phyloP scores from a whole-genome alignment of 2,888 invertebrate species.

The Panzeria rudis region DNA sequence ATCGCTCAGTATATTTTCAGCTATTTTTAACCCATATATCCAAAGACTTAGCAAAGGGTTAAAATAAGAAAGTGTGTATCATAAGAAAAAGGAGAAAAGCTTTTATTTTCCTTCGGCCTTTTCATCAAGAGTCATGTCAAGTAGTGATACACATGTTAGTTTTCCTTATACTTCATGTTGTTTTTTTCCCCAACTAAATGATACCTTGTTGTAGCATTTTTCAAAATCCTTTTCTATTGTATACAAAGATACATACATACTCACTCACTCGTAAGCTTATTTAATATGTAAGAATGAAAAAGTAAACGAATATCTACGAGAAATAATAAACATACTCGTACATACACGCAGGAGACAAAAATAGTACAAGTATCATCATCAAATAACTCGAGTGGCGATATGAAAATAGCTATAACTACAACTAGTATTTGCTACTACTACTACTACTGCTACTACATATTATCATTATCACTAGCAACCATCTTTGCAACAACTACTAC shows the following conservation, averaged over 20 bases:
- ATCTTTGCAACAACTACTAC: conserved; percentile 29
- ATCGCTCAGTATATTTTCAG: background rate
- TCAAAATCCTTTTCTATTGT: conserved; percentile 14
- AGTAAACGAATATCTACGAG: background rate
- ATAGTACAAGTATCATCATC: conserved; percentile 21
- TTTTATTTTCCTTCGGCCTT: conserved; percentile 20
- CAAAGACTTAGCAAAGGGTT: conserved; percentile 14
- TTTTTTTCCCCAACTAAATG: background rate
- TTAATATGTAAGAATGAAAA: background rate
- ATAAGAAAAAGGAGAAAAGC: background rate
- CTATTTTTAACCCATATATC: conserved; percentile 2
- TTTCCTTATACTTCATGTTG: background rate
- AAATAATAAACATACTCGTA: conserved; percentile 1
- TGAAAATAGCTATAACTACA: conserved; percentile 1
- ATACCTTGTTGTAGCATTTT: conserved; percentile 12
- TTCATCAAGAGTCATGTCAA: conserved; percentile 40
- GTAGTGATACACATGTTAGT: background rate
- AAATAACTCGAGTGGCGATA: conserved; percentile 28
- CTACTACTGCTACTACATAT: conserved; percentile 4
- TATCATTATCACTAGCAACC: conserved; percentile 39
- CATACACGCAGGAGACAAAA: background rate
- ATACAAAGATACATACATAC: background rate
- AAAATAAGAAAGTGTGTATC: conserved; percentile 3
- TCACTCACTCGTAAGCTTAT: background rate
- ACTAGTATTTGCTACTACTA: background rate